These are phyloP conservation scores for Euproctis similis DNA, from an alignment of 2,888 invertebrate species.

Conservation along the genomic window DNA sequence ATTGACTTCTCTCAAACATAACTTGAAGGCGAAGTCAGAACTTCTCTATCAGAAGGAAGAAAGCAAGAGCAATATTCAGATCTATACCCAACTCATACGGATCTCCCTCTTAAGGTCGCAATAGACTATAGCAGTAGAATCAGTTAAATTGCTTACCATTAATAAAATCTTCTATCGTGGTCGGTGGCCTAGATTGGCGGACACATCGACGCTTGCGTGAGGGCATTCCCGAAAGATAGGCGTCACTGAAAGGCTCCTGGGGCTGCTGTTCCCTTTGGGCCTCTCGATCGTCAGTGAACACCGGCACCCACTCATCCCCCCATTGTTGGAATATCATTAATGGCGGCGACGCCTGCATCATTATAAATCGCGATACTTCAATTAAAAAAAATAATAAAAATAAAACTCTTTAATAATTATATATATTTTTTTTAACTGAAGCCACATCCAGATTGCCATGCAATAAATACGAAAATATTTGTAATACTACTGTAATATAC, in stretches of 20 bases:
- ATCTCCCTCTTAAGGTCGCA: not conserved
- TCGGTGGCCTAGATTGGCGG: conserved; percentile 40
- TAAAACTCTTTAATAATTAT: too few relatives aligned
- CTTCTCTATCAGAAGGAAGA: too few relatives aligned
- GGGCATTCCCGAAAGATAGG: conserved; percentile 92
- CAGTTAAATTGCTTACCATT: conserved; percentile 36
- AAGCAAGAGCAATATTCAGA: too few relatives aligned
- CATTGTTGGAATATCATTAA: conserved; percentile 64
- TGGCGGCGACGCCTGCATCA: conserved; percentile 31
- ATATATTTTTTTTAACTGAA: too few relatives aligned
- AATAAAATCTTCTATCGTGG: conserved; percentile 43
- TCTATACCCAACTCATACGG: too few relatives aligned
- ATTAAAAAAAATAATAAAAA: too few relatives aligned
- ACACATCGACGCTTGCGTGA: conserved; percentile 89
- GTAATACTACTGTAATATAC: too few relatives aligned
- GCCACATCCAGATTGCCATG: too few relatives aligned
- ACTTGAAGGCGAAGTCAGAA: too few relatives aligned
- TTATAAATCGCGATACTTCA: too few relatives aligned
- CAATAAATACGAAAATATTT: too few relatives aligned
- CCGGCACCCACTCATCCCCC: conserved; percentile 84
- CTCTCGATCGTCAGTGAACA: conserved; percentile 87
- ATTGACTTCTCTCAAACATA: too few relatives aligned
- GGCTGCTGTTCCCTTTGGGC: conserved; percentile 78
- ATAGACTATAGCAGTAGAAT: not conserved
- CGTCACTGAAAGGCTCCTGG: conserved; percentile 86